Percentiles rank a stretch among this genome's conserved stretches.
These are phyloP conservation scores for Thymelicus acteon DNA, from an alignment of 2,888 invertebrate genomes.

Conservation along the genomic window DNA sequence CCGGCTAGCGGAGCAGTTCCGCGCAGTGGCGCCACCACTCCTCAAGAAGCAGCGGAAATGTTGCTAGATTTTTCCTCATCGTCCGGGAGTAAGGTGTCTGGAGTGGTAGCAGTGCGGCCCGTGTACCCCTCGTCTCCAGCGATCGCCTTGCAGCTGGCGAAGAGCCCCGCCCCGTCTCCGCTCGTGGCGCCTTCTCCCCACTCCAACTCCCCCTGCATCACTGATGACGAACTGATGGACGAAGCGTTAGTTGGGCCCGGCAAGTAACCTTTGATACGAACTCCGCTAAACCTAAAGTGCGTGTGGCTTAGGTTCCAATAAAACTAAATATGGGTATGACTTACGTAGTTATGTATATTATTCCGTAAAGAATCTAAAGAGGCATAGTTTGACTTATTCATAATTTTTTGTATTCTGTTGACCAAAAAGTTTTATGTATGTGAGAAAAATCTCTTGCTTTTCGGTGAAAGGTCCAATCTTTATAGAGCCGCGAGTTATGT, in stretches of 20 bases:
- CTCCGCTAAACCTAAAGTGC: neutral
- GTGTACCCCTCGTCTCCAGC: constrained; percentile 87
- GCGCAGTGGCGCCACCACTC: constrained; percentile 75
- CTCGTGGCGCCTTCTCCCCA: constrained; percentile 87
- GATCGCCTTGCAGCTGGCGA: constrained; percentile 90
- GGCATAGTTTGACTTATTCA: too few relatives aligned
- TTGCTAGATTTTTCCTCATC: constrained; percentile 87
- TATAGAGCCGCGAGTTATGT: too few relatives aligned
- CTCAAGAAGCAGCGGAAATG: constrained; percentile 87
- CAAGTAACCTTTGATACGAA: constrained; percentile 74
- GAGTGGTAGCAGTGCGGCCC: constrained; percentile 82
- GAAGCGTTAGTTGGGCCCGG: constrained; percentile 92
- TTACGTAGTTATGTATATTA: neutral
- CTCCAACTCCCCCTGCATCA: constrained; percentile 91
- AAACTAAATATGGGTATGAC: neutral
- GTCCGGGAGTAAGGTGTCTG: constrained; percentile 83
- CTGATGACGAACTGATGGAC: constrained; percentile 96
- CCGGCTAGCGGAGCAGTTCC: constrained; percentile 74
- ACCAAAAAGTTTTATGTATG: too few relatives aligned
- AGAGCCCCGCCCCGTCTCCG: constrained; percentile 90
- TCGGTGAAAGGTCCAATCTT: too few relatives aligned
- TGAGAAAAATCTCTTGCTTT: too few relatives aligned
- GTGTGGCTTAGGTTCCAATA: neutral
- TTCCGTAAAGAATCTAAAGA: neutral
- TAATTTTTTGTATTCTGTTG: too few relatives aligned